A percentile compares a stretch with the other conserved stretches of the same genome.
phyloP scores from a whole-genome alignment of 2,797 vertebrate genomes.

The Amblyraja radiata region DNA sequence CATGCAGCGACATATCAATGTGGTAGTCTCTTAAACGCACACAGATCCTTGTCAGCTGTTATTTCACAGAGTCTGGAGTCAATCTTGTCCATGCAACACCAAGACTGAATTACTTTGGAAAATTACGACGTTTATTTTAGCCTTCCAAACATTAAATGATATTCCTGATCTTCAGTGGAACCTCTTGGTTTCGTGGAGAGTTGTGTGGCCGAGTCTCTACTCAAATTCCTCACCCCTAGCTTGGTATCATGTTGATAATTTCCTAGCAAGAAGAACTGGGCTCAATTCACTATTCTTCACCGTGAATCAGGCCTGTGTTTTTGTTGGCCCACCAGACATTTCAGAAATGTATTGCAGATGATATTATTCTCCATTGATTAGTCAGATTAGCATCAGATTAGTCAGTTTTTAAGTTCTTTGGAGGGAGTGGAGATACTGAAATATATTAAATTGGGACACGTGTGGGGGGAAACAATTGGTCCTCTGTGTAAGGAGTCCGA shows the following conservation, averaged over 20 bases:
- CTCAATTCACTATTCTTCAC: background rate
- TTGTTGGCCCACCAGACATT: slow-evolving; percentile 3
- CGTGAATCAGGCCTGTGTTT: background rate
- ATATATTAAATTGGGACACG: background rate
- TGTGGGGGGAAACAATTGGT: background rate
- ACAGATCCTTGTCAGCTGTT: background rate
- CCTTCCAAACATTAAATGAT: slow-evolving; percentile 19
- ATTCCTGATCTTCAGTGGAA: background rate
- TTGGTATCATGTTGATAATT: background rate
- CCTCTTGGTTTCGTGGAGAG: background rate
- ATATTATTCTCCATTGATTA: background rate
- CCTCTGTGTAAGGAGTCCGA: background rate
- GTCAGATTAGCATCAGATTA: background rate
- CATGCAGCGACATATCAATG: background rate
- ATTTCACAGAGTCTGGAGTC: background rate
- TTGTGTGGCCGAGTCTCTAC: too few relatives aligned
- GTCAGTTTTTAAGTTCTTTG: background rate
- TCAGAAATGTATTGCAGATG: background rate
- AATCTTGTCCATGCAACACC: background rate
- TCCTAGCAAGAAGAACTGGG: background rate
- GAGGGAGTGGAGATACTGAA: background rate
- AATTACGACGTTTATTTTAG: background rate
- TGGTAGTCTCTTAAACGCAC: background rate
- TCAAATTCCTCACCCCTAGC: background rate
- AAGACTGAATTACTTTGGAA: background rate